Evolutionary conservation across 1,140 invertebrate genomes (phyloP), one percentile per base, ranked within the genome.

Genomic region (Plodia interpunctella): DNA sequence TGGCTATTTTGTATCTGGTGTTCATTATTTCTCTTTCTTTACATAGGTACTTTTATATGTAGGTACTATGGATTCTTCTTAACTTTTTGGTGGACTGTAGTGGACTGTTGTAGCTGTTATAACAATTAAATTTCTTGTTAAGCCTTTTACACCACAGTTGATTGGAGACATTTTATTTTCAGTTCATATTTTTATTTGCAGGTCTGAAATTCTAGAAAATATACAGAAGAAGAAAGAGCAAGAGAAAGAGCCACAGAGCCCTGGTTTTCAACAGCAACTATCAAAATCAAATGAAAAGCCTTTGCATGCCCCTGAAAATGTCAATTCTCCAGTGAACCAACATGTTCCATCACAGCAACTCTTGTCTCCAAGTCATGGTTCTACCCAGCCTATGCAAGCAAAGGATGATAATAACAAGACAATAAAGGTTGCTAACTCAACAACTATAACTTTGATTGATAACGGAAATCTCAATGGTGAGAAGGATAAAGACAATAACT

Each of bases 161-260:
- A 44, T 15, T 44, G 38, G 2, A 44, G 15, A 44, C n/a, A 6
- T 15, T 5, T 11, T 35, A 13, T 10, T 35, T 55, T 55, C 0
- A 44, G 4, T n/a, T 15, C 5, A 15, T 44, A 17, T 44, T 60
- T n/a, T 70, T 62, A 10, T 57, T 84, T 83, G 17, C 77, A 88
- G 86, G 76, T 83, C 86, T 72, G 86, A 88, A 70, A 81, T 83
- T 60, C 61, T 86, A 76, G 86, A 87, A 63, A 83, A 71, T 57
- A 74, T 80, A 53, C 80, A 87, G 62, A 88, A 87, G 61, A 88
- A 83, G 53, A 87, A 86, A 63, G 86, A 88, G 10, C 84, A 87
- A 59, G 83, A 85, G 10, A 86, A 88, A 57, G 84, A 88, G 28
- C 70, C 78, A 9, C 80, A 78, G 21, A 78, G 66, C 51, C 62